phyloP scores from a whole-genome alignment of 1,140 invertebrate genomes.

The Cheumatopsyche charites region DNA sequence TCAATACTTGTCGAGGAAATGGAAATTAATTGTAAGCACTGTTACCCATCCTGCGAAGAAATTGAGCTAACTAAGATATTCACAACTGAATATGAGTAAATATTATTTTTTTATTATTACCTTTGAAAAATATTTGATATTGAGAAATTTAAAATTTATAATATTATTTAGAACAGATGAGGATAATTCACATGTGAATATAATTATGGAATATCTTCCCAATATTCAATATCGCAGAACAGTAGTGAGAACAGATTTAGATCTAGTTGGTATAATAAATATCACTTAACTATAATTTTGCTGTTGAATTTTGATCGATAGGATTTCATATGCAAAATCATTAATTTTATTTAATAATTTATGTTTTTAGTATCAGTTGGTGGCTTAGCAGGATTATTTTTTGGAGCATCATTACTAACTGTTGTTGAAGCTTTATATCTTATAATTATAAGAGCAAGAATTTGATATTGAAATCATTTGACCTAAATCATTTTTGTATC shows the following conservation, averaged over 20 bases:
- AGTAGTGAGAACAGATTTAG: constrained; percentile 58
- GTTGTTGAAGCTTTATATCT: constrained; percentile 63
- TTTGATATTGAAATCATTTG: constrained; percentile 5
- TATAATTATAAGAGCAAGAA: constrained; percentile 51
- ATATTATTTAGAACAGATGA: constrained; percentile 25
- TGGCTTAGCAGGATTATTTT: constrained; percentile 63
- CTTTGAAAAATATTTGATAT: background rate
- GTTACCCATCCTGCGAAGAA: constrained; percentile 61
- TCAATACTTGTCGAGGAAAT: constrained; percentile 51
- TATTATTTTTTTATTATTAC: constrained; percentile 19
- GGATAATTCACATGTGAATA: constrained; percentile 52
- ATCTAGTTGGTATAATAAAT: constrained; percentile 60
- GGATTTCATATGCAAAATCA: too few relatives aligned
- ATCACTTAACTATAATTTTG: too few relatives aligned
- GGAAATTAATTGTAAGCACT: constrained; percentile 54
- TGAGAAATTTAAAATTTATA: constrained; percentile 17
- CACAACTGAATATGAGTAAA: constrained; percentile 48
- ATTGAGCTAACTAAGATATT: constrained; percentile 58
- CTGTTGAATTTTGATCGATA: too few relatives aligned
- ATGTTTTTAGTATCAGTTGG: constrained; percentile 63
- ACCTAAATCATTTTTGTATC: too few relatives aligned
- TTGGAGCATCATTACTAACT: constrained; percentile 64
- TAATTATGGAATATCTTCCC: constrained; percentile 60
- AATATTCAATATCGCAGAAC: constrained; percentile 61
- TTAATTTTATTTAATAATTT: constrained; percentile 1